Evolutionary conservation across 2,113 vertebrate species (phyloP).

Genomic region (Phalacrocorax aristotelis): DNA sequence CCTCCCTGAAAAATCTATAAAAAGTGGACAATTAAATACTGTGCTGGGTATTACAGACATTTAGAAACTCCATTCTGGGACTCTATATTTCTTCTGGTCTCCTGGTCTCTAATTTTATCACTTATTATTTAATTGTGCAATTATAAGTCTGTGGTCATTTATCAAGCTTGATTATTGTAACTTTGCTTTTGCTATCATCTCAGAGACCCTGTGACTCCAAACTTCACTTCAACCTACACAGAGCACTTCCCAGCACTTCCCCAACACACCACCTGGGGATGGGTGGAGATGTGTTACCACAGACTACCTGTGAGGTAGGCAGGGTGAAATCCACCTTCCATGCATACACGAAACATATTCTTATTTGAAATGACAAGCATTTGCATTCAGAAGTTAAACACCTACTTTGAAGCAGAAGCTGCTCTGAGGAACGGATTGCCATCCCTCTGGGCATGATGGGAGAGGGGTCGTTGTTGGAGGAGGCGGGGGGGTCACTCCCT

Average conservation of each 20-base stretch:
- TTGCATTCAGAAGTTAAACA: background rate
- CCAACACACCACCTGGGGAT: background rate
- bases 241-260: background rate
- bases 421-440: conserved; percentile 66
- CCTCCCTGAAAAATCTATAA: conserved; percentile 65
- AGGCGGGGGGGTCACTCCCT: conserved; percentile 79
- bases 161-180: background rate
- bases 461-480: conserved; percentile 70
- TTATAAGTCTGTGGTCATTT: background rate
- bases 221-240: background rate
- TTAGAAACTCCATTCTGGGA: background rate
- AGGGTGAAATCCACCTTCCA: background rate
- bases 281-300: background rate
- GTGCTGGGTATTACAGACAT: background rate
- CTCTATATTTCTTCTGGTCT: background rate
- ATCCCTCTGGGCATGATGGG: conserved; percentile 76
- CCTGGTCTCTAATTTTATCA: background rate
- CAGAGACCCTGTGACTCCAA: background rate
- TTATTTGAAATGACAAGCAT: background rate
- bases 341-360: fast-evolving
- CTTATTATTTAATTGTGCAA: background rate
- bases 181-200: background rate
- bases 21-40: background rate
- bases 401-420: conserved; percentile 84
- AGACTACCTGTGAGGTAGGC: background rate